These are phyloP conservation scores for Collichthys lucidus DNA, from an alignment of 2,113 vertebrate species.

Conservation along the genomic window DNA sequence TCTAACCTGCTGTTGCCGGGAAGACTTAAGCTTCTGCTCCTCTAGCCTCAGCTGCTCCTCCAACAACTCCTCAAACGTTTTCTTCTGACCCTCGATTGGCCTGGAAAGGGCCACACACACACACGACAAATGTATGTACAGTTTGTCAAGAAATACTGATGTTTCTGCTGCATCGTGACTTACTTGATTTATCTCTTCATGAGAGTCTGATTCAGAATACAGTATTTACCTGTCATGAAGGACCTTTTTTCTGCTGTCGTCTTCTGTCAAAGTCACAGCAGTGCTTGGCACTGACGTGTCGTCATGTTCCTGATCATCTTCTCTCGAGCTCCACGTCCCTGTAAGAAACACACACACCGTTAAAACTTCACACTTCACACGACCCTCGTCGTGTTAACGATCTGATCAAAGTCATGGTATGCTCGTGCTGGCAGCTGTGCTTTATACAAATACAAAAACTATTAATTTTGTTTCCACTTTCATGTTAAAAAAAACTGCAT, in stretches of 20 bases:
- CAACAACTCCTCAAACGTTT: constrained; percentile 93
- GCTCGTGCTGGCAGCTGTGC: not conserved
- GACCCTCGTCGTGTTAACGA: not conserved
- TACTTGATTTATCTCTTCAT: not conserved
- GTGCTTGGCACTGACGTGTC: constrained; percentile 1
- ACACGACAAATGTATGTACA: not conserved
- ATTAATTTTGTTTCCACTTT: not conserved
- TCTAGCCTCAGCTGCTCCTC: constrained; percentile 93
- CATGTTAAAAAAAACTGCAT: not conserved
- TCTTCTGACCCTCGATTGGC: constrained; percentile 88
- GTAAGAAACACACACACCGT: not conserved
- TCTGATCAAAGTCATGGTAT: not conserved
- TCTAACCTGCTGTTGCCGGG: constrained; percentile 83
- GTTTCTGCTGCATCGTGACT: not conserved
- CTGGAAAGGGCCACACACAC: constrained; percentile 68
- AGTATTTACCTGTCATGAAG: constrained; percentile 71
- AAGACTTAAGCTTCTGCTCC: constrained; percentile 85
- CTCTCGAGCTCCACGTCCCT: constrained; percentile 33
- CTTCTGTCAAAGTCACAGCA: constrained; percentile 5
- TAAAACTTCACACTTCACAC: not conserved
- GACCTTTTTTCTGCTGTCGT: constrained; percentile 10
- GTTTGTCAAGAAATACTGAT: not conserved
- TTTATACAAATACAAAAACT: not conserved
- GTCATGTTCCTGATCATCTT: constrained; percentile 31
- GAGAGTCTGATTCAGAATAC: not conserved